phyloP scores from a whole-genome alignment of 2,888 invertebrate species.

The Sphecodes monilicornis region DNA sequence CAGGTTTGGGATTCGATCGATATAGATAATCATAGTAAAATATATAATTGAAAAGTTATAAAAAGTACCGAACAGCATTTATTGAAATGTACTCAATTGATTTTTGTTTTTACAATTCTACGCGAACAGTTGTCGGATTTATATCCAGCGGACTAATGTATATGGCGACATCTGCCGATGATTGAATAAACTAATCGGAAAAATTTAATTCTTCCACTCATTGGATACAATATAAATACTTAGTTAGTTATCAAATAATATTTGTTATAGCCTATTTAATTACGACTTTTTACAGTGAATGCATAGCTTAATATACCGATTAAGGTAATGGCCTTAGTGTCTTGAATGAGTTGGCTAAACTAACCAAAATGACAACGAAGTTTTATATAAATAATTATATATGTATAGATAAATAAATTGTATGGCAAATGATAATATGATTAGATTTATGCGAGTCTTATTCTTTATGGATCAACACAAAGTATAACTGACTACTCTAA shows the following conservation, averaged over 20 bases:
- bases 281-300: not conserved
- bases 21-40: conserved; percentile 16
- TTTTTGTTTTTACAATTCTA: not conserved
- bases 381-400: conserved; percentile 31
- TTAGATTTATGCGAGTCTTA: conserved; percentile 25
- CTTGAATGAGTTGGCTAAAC: not conserved
- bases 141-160: conserved; percentile 16
- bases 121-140: not conserved
- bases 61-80: not conserved
- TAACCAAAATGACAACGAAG: conserved; percentile 9
- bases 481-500: conserved; percentile 1
- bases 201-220: not conserved
- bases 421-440: conserved; percentile 39
- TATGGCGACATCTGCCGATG: conserved; percentile 44
- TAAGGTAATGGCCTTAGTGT: not conserved
- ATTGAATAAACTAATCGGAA: not conserved
- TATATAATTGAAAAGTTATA: not conserved
- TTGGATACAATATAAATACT: conserved; percentile 11
- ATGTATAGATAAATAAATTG: conserved; percentile 38
- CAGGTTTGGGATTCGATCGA: conserved; percentile 7
- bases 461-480: not conserved
- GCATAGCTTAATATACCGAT: not conserved
- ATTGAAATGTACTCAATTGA: not conserved
- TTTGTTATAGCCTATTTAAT: not conserved
- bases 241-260: not conserved